phyloP scores from a whole-genome alignment of 2,113 vertebrate species.

The Pantherophis guttatus region DNA sequence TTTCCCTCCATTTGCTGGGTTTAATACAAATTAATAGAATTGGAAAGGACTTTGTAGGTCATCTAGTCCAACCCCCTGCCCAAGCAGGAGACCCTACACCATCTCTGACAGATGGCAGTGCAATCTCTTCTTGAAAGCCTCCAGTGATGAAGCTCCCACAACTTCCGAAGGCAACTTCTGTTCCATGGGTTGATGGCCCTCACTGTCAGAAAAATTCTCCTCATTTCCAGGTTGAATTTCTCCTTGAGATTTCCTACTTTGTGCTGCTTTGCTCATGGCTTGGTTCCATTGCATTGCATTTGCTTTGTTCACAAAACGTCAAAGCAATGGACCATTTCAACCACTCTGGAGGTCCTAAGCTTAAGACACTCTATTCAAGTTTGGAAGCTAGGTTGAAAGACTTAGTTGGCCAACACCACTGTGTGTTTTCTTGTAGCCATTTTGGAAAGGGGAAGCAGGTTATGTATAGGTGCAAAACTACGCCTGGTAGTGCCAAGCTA shows the following conservation, averaged over 20 bases:
- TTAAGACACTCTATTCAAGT: neutral
- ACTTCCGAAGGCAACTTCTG: too few species aligned
- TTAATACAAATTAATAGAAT: neutral
- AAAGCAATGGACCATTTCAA: neutral
- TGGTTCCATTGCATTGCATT: neutral
- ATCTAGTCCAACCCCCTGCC: too few species aligned
- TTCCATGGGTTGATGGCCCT: too few species aligned
- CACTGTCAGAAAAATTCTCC: too few species aligned
- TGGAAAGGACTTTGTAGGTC: too few species aligned
- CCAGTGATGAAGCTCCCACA: too few species aligned
- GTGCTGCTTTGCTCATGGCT: neutral
- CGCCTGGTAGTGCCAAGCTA: too few species aligned
- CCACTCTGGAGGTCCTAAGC: neutral
- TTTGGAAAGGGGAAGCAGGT: too few species aligned
- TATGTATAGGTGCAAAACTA: neutral
- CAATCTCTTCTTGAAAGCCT: too few species aligned
- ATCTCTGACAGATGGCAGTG: too few species aligned
- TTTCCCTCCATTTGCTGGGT: neutral
- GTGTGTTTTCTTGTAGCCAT: neutral
- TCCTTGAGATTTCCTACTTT: neutral
- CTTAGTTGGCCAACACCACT: neutral
- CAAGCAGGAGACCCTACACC: too few species aligned
- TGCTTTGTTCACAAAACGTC: neutral
- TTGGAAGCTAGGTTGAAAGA: neutral
- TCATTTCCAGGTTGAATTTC: too few species aligned